phyloP scores from a whole-genome alignment of 2,888 invertebrate genomes.

The Heliconius cydno region DNA sequence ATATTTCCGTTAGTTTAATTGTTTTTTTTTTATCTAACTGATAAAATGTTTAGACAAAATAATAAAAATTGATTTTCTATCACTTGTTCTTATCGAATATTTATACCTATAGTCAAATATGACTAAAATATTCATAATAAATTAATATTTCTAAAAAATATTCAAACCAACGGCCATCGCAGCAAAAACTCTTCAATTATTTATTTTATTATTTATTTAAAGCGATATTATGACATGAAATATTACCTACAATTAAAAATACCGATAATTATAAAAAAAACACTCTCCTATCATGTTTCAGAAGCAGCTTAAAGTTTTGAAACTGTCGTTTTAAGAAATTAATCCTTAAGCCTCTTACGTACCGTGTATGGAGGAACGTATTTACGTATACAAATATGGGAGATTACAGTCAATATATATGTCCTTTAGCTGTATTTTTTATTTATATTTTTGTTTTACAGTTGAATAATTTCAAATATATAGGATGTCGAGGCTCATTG shows the following conservation, averaged over 20 bases:
- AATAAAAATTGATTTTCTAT: background rate
- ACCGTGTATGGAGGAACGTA: constrained; percentile 2
- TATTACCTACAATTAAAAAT: constrained; percentile 9
- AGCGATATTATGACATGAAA: constrained; percentile 12
- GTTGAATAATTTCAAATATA: background rate
- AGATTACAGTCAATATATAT: background rate
- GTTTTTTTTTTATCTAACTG: too few relatives aligned
- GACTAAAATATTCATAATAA: too few relatives aligned
- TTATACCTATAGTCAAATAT: too few relatives aligned
- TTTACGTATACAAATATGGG: background rate
- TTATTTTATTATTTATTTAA: background rate
- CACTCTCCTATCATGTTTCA: constrained; percentile 12
- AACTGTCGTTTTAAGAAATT: constrained; percentile 23
- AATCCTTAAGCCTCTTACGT: constrained; percentile 32
- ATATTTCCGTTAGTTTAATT: too few relatives aligned
- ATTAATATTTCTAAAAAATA: background rate
- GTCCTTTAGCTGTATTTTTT: background rate
- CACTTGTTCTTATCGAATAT: too few relatives aligned
- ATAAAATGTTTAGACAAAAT: background rate
- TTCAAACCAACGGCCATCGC: background rate
- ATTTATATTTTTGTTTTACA: background rate
- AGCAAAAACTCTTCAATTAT: background rate
- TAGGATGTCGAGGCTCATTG: background rate
- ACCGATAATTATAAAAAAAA: background rate
- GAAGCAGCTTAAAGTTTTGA: constrained; percentile 8